Evolutionary conservation across 2,888 invertebrate species (phyloP), one percentile per base, ranked within the genome.

Genomic region (Acleris laterana): DNA sequence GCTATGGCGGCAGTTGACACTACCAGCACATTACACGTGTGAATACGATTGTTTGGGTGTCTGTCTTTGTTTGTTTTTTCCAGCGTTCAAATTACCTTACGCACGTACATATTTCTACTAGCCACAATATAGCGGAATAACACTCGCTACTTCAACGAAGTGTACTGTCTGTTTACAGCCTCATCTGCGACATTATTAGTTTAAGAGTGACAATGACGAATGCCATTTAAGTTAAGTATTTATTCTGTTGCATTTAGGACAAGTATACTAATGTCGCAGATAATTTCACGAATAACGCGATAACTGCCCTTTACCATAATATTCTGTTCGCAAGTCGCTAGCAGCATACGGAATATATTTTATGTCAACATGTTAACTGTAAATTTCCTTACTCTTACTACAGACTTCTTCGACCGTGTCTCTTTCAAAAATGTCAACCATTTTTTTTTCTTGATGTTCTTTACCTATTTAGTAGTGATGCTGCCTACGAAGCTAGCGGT

Each of bases 121-220:
- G 38, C 38, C 38, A 38, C 1, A 38, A 38, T 38, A 38, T 13
- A 38, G 38, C 13, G 13, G 1, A 13, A 38, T 4, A 13, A 5
- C 13, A 38, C 6, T 9, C 53, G 38, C 13, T 38, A 4, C 9
- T n/a, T 25, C 2, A 42, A 5, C 5, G 6, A 13, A 56, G 48
- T 52, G 52, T 28, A 6, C 46, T 57, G 13, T 57, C 62, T 61
- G 46, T 48, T 17, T 9, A 19, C 32, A 32, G 2, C 4, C 2
- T 46, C 19, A n/a, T 62, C 51, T 62, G 38, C 32, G n/a, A 38
- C 57, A 32, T 32, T 66, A 61, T 66, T 66, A 62, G 66, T 62
- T 48, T 62, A 57, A 66, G 66, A 49, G 62, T 62, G 66, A 66
- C 66, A 62, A 57, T 66, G 66, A 66, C 52, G 66, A 66, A 62